Conservation (phyloP, 2,113 vertebrate genomes). For the Camelus dromedarius region DNA sequence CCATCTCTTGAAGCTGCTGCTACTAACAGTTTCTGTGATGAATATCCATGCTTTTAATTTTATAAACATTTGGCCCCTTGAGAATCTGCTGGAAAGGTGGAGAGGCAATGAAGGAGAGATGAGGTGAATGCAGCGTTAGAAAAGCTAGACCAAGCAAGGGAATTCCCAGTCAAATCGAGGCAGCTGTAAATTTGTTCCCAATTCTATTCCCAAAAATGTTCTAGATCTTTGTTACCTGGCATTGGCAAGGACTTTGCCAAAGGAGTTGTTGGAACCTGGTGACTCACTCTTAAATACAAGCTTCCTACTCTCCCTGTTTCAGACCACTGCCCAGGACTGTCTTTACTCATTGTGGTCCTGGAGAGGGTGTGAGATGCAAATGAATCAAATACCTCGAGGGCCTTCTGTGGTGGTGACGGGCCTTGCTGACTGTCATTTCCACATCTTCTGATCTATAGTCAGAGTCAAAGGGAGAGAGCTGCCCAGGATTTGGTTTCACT, state of each 20-base stretch:
- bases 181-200: background rate
- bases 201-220: background rate
- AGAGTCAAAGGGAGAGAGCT: background rate
- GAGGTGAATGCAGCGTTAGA: accelerated
- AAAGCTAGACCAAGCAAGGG: background rate
- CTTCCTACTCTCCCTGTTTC: background rate
- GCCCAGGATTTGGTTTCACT: background rate
- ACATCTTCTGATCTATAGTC: background rate
- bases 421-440: background rate
- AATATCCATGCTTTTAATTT: background rate
- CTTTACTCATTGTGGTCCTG: background rate
- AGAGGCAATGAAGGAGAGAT: background rate
- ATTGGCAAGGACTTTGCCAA: slow-evolving; percentile 19
- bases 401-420: background rate
- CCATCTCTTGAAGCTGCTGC: background rate
- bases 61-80: background rate
- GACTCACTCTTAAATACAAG: background rate
- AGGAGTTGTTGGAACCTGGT: background rate
- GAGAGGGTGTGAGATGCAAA: background rate
- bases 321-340: background rate
- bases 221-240: background rate
- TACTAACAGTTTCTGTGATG: background rate
- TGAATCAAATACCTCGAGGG: no score
- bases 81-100: background rate
- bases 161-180: background rate